phyloP scores from a whole-genome alignment of 2,888 invertebrate genomes.

The Frankliniella intonsa region DNA sequence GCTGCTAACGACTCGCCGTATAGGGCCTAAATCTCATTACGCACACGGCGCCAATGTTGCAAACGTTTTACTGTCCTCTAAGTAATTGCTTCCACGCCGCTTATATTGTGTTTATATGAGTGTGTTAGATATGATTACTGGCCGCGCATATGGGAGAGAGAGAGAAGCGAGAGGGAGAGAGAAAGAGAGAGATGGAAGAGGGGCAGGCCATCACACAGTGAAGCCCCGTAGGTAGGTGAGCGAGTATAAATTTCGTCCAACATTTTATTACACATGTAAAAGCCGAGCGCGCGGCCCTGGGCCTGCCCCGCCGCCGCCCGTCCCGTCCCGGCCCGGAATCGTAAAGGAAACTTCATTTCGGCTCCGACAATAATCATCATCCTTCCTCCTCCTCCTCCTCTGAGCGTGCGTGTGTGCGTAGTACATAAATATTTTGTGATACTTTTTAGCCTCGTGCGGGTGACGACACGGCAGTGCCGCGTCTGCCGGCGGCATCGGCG shows the following conservation, averaged over 20 bases:
- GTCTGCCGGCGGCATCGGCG: background rate
- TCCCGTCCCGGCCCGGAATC: background rate
- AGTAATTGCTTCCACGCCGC: background rate
- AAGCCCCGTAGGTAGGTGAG: background rate
- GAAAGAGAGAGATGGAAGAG: background rate
- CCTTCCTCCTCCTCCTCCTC: background rate
- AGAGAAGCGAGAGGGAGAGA: background rate
- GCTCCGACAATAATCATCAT: background rate
- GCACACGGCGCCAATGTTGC: background rate
- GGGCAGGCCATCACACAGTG: background rate
- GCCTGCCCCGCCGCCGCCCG: background rate
- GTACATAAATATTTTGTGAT: background rate
- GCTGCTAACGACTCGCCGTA: no score
- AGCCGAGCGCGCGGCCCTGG: background rate
- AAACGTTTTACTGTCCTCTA: slow-evolving; percentile 13
- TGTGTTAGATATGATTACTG: slow-evolving; percentile 20
- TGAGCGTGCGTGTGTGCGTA: background rate
- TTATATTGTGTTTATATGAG: slow-evolving; percentile 23
- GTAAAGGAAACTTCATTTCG: slow-evolving; percentile 14
- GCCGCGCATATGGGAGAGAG: background rate
- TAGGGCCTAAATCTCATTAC: background rate
- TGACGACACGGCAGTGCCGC: background rate
- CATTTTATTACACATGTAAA: slow-evolving; percentile 25
- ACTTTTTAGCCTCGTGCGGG: background rate
- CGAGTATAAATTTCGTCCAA: slow-evolving; percentile 19